These are phyloP conservation scores for Haliclona indistincta DNA, from an alignment of 37 sponge, comb jelly and placozoan species.

Conservation along the genomic window DNA sequence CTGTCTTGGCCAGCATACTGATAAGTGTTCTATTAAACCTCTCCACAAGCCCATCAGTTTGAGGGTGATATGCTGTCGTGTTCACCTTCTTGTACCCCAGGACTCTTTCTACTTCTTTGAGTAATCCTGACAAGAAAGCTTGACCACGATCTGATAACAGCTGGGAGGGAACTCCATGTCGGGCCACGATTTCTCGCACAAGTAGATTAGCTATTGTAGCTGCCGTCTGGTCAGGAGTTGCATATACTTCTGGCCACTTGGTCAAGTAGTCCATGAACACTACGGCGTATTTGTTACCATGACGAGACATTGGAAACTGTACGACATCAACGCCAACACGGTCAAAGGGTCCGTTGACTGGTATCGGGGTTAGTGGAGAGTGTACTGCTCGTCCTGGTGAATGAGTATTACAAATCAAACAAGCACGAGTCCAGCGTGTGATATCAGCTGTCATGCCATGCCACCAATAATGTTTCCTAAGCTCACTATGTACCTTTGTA, in stretches of 20 bases:
- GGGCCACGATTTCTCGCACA: neutral
- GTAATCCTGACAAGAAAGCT: conserved; percentile 15
- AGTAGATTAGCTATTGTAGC: conserved; percentile 17
- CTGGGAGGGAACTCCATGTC: conserved; percentile 21
- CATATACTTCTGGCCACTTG: conserved; percentile 26
- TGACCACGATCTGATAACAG: conserved; percentile 15
- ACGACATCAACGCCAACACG: conserved; percentile 52
- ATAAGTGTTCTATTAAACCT: neutral
- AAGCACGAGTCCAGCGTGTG: conserved; percentile 23
- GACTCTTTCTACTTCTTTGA: conserved; percentile 1
- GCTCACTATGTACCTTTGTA: conserved; percentile 32
- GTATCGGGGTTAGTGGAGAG: conserved; percentile 7
- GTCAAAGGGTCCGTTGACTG: conserved; percentile 47
- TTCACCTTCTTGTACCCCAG: conserved; percentile 10
- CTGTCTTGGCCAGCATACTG: conserved; percentile 6
- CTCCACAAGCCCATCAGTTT: conserved; percentile 6
- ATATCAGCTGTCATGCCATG: conserved; percentile 36
- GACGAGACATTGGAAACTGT: conserved; percentile 24
- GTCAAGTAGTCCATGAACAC: conserved; percentile 35
- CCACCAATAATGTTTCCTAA: conserved; percentile 59
- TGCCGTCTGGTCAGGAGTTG: conserved; percentile 3
- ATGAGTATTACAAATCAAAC: conserved; percentile 42
- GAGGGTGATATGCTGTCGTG: conserved; percentile 14
- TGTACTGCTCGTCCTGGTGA: neutral
- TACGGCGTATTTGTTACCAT: conserved; percentile 27